These are phyloP conservation scores for Platysternon megacephalum DNA, from an alignment of 2,113 vertebrate genomes.

Conservation along the genomic window DNA sequence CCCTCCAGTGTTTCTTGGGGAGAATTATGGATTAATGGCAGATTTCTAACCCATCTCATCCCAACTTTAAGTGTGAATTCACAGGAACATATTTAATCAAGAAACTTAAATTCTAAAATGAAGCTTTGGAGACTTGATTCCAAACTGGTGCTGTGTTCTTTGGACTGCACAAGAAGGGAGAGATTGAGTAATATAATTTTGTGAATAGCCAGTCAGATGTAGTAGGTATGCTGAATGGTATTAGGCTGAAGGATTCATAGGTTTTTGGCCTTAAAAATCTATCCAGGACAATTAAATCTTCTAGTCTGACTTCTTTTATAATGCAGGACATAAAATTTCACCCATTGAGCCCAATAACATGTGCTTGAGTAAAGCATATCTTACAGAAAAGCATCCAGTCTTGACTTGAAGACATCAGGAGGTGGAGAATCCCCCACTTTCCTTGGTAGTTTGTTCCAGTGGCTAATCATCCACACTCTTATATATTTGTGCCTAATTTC, in stretches of 20 bases:
- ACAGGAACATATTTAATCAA: neutral
- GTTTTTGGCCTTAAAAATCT: neutral
- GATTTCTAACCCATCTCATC: neutral
- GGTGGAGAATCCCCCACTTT: neutral
- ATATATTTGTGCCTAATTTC: fast-evolving
- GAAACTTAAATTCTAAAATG: neutral
- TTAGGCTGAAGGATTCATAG: neutral
- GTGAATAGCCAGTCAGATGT: neutral
- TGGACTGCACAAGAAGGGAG: neutral
- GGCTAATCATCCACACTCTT: neutral
- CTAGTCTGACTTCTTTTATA: neutral
- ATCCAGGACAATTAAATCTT: neutral
- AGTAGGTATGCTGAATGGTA: neutral
- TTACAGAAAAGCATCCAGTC: neutral
- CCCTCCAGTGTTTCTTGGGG: neutral
- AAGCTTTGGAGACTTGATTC: neutral
- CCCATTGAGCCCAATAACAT: neutral
- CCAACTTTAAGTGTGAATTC: neutral
- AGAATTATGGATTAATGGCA: neutral
- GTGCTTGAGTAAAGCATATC: neutral
- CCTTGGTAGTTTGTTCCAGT: neutral
- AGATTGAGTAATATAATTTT: neutral
- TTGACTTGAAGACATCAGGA: neutral
- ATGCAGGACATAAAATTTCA: neutral
- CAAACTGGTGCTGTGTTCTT: neutral